Percentiles rank a stretch among this genome's conserved stretches.
phyloP scores from a whole-genome alignment of 2,797 vertebrate species.

The Mus caroli region DNA sequence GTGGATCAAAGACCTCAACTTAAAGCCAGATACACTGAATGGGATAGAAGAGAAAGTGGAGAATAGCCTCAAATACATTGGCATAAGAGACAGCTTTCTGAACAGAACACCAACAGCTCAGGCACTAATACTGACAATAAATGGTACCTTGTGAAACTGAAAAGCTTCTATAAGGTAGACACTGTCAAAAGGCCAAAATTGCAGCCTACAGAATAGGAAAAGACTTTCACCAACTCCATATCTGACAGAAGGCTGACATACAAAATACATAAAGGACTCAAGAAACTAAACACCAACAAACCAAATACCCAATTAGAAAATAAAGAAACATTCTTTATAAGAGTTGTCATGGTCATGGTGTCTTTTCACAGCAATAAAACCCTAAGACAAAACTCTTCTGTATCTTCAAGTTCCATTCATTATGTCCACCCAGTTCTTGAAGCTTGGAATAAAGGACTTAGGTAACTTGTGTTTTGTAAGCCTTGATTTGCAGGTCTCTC shows the following conservation, averaged over 20 bases:
- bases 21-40: background rate
- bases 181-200: background rate
- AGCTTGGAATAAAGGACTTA: constrained; percentile 18
- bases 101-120: background rate
- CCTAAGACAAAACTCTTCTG: background rate
- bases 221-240: background rate
- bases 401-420: background rate
- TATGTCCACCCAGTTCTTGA: background rate
- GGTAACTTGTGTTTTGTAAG: constrained; percentile 19
- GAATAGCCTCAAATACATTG: background rate
- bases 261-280: background rate
- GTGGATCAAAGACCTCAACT: background rate
- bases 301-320: background rate
- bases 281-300: background rate
- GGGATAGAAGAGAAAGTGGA: background rate
- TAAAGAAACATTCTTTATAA: background rate
- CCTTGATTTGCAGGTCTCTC: background rate
- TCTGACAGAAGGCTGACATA: background rate
- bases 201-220: too few relatives aligned
- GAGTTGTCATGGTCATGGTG: background rate
- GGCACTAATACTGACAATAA: background rate
- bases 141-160: background rate
- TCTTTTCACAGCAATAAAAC: background rate
- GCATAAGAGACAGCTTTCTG: background rate
- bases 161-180: background rate